These are phyloP conservation scores for Nudaria mundana DNA, from an alignment of 2,888 invertebrate genomes.

Conservation along the genomic window DNA sequence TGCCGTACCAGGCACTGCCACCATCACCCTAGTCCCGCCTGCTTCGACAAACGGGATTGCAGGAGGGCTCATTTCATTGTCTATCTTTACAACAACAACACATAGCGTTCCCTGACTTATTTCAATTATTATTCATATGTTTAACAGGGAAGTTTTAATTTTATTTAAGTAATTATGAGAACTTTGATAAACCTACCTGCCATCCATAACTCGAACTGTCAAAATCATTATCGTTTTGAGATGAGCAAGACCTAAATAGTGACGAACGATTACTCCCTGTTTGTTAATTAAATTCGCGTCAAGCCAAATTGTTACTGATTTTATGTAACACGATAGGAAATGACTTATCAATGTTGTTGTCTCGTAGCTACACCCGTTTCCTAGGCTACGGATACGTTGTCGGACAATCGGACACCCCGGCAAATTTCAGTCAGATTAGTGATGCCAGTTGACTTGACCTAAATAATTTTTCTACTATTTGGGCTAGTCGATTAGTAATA, in stretches of 20 bases:
- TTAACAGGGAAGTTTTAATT: conserved; percentile 20
- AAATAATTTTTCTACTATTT: conserved; percentile 12
- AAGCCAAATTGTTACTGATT: conserved; percentile 34
- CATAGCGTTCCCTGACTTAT: conserved; percentile 14
- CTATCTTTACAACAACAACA: conserved; percentile 33
- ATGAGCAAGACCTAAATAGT: conserved; percentile 21
- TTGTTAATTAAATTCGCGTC: conserved; percentile 18
- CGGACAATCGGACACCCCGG: conserved; percentile 54
- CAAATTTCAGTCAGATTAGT: conserved; percentile 40
- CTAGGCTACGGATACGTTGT: conserved; percentile 71
- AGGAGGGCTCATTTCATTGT: conserved; percentile 47
- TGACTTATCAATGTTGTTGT: conserved; percentile 74
- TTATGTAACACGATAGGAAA: conserved; percentile 64
- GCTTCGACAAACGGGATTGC: conserved; percentile 48
- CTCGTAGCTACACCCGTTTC: conserved; percentile 78
- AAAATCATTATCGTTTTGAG: conserved; percentile 51
- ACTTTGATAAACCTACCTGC: conserved; percentile 62
- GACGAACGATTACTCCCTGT: conserved; percentile 14
- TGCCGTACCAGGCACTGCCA: conserved; percentile 66
- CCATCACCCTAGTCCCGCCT: conserved; percentile 43
- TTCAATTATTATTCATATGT: conserved; percentile 10
- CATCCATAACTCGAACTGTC: conserved; percentile 72
- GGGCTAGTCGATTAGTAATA: conserved; percentile 3
- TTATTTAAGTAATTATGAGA: conserved; percentile 26
- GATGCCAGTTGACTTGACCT: conserved; percentile 12